Base-by-base conservation (phyloP, 2,113 vertebrate genomes). In the Quiscalus mexicanus region DNA sequence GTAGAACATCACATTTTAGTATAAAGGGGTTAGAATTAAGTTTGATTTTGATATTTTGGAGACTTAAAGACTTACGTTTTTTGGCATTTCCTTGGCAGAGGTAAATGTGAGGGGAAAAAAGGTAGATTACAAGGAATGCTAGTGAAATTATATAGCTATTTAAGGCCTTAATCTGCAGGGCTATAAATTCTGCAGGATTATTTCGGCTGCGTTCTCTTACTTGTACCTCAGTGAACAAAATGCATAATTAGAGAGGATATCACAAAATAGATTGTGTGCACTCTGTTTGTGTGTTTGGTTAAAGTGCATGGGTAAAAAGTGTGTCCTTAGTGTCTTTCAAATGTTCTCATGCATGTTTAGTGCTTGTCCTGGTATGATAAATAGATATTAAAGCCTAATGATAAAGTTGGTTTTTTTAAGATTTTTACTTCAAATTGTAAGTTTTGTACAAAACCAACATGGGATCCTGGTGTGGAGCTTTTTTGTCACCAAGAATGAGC, bases 301-400 rank as follows among this genome's bases (percentile, higher is more conserved):
- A 53, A 55, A 68, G 25, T 0, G 0, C 6, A 27, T 17, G 17
- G 15, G 11, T 81, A 65, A 58, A 68, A 86, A 4, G 1, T 22
- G 2, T 49, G 25, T 42, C 24, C 27, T 55, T 64, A 64, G 12
- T n/a, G 62, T 84, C 53, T 89, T 69, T 77, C 25, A 81, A 2
- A 4, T 53, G 1, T 39, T 53, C 4, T 6, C 10, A 8, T 44
- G 12, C 3, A 9, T 22, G 21, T n/a, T 35, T 12, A 56, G 1
- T 52, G 11, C 12, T 83, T 12, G 1, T 73, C 68, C 49, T 83
- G 44, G 42, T 75, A 55, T 33, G 3, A 12, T 55, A 5, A 23
- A 6, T 50, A 58, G 19, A 19, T 45, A 70, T 52, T 58, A 62
- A 78, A 71, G 18, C 9, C 11, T 55, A 50, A n/a, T 1, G 13